Evolutionary conservation across 2,888 invertebrate species (phyloP).

Genomic region (Papilio elwesi): DNA sequence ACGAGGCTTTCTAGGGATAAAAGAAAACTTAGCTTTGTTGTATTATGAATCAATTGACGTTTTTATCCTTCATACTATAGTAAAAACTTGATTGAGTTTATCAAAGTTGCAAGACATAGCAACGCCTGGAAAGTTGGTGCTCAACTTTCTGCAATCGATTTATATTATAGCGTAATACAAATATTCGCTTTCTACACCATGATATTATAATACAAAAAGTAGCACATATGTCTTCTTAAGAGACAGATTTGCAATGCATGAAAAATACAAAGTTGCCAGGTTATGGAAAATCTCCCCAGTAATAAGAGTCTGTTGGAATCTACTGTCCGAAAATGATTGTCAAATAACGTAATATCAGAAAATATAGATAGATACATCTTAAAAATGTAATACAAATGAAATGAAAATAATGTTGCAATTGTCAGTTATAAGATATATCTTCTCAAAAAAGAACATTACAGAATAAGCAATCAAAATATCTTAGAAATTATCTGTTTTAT

Average conservation of each 20-base stretch:
- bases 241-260: too few species aligned
- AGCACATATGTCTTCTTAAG: too few species aligned
- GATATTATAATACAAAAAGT: background rate
- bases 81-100: constrained; percentile 32
- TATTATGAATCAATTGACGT: constrained; percentile 10
- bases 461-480: background rate
- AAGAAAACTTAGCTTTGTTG: constrained; percentile 11
- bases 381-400: background rate
- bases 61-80: background rate
- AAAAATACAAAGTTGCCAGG: too few species aligned
- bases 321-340: too few species aligned
- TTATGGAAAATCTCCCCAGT: too few species aligned
- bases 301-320: too few species aligned
- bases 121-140: constrained; percentile 31
- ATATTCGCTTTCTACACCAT: constrained; percentile 2
- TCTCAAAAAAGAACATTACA: background rate
- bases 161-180: constrained; percentile 4
- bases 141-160: constrained; percentile 28
- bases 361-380: background rate
- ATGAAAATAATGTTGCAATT: background rate
- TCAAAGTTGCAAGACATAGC: constrained; percentile 30
- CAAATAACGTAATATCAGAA: too few species aligned
- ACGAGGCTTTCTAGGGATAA: background rate
- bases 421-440: background rate
- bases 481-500: background rate